These are phyloP conservation scores for Salvelinus namaycush DNA, from an alignment of 2,113 vertebrate genomes.

Conservation along the genomic window DNA sequence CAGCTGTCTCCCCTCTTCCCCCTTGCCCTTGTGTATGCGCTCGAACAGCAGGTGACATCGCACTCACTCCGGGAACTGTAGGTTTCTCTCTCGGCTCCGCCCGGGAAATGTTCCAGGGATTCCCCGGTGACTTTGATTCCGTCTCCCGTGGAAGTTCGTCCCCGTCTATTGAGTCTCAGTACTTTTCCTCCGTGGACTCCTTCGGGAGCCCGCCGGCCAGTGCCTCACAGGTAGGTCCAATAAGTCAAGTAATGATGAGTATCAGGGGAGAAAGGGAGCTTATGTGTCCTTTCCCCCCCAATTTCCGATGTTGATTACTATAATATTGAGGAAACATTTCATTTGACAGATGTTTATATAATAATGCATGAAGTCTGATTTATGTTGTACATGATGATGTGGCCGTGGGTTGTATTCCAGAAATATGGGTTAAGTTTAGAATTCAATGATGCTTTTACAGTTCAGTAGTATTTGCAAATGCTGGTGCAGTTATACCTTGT, in stretches of 20 bases:
- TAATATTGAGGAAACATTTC: too few species aligned
- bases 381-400: too few species aligned
- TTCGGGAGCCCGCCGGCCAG: constrained; percentile 89
- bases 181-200: constrained; percentile 94
- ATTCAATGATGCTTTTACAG: too few species aligned
- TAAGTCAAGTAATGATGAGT: neutral
- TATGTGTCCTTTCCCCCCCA: neutral
- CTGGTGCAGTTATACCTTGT: neutral
- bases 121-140: constrained; percentile 92
- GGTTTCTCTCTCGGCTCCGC: constrained; percentile 77
- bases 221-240: constrained; percentile 83
- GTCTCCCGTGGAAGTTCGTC: constrained; percentile 91
- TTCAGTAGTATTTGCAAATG: neutral
- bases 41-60: constrained; percentile 68
- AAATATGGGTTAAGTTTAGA: too few species aligned
- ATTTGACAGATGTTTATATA: too few species aligned
- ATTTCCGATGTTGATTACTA: too few species aligned
- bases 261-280: neutral
- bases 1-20: constrained; percentile 47
- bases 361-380: too few species aligned
- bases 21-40: constrained; percentile 7
- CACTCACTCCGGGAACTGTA: constrained; percentile 72
- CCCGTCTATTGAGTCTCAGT: constrained; percentile 92
- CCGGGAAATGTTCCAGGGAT: constrained; percentile 95
- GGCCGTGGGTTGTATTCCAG: neutral